These are phyloP conservation scores for Trematomus bernacchii DNA, from an alignment of 2,797 vertebrate species.

Conservation along the genomic window DNA sequence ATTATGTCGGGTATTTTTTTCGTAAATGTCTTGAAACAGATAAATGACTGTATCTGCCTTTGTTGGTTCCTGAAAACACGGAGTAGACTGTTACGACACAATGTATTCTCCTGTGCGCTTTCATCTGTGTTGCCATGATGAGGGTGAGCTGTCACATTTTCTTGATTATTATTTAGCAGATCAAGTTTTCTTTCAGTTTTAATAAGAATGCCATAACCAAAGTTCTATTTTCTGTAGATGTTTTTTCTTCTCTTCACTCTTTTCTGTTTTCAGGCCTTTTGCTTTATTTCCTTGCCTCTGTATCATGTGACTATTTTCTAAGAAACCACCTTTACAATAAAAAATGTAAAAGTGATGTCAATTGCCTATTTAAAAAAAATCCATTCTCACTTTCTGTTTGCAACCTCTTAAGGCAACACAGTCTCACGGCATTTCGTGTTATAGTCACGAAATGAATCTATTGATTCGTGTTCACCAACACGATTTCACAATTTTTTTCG, in stretches of 20 bases:
- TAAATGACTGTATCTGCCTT: conserved; percentile 29
- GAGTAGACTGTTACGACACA: conserved; percentile 38
- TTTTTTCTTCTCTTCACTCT: conserved; percentile 67
- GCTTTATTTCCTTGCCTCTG: conserved; percentile 68
- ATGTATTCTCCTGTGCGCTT: conserved; percentile 10
- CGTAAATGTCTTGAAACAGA: not conserved
- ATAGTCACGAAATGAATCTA: too few relatives aligned
- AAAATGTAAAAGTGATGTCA: conserved; percentile 77
- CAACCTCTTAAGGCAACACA: too few relatives aligned
- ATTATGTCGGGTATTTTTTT: conserved; percentile 1
- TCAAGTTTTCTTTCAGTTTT: conserved; percentile 63
- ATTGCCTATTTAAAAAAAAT: not conserved
- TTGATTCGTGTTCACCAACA: too few relatives aligned
- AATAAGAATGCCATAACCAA: conserved; percentile 86
- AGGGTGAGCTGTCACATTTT: conserved; percentile 38
- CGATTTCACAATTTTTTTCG: too few relatives aligned
- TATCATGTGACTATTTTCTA: conserved; percentile 92
- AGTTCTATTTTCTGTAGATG: conserved; percentile 84
- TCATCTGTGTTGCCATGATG: conserved; percentile 66
- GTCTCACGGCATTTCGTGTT: too few relatives aligned
- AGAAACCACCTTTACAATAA: conserved; percentile 95
- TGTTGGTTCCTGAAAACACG: conserved; percentile 18
- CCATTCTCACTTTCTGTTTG: not conserved
- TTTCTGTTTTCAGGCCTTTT: conserved; percentile 25
- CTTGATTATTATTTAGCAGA: conserved; percentile 69